Conservation (phyloP, 2,797 vertebrate species). For the Danio kyathit region DNA sequence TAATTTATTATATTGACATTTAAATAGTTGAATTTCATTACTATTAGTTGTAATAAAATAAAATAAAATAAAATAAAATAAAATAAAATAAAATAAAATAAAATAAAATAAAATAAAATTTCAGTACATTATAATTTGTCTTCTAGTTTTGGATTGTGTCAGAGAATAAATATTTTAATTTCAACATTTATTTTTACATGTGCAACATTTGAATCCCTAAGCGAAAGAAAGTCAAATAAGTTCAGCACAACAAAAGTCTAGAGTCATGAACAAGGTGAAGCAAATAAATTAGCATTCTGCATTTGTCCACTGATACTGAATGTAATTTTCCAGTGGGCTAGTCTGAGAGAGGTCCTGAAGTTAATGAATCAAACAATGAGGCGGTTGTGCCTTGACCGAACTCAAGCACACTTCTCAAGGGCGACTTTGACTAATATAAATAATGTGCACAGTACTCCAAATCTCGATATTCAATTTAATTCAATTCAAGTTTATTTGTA, state of each 20-base stretch:
- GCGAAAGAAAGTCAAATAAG: not conserved
- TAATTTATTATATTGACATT: no score
- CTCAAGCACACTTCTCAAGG: conserved; percentile 43
- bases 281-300: conserved; percentile 41
- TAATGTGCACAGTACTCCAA: not conserved
- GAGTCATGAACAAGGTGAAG: no score
- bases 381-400: conserved; percentile 38
- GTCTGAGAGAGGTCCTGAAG: conserved; percentile 26
- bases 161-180: not conserved
- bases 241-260: not conserved
- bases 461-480: not conserved
- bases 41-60: no score
- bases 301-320: conserved; percentile 44
- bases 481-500: no score
- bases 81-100: no score
- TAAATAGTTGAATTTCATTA: no score
- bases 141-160: not conserved
- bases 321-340: conserved; percentile 55
- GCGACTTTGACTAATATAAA: conserved; percentile 8
- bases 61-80: no score
- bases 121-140: not conserved
- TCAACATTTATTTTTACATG: not conserved
- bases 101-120: no score
- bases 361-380: conserved; percentile 51
- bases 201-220: not conserved